Percentiles rank a stretch among this genome's conserved stretches.
Conservation (phyloP, 1,140 invertebrate species). For the Semibalanus balanoides region DNA sequence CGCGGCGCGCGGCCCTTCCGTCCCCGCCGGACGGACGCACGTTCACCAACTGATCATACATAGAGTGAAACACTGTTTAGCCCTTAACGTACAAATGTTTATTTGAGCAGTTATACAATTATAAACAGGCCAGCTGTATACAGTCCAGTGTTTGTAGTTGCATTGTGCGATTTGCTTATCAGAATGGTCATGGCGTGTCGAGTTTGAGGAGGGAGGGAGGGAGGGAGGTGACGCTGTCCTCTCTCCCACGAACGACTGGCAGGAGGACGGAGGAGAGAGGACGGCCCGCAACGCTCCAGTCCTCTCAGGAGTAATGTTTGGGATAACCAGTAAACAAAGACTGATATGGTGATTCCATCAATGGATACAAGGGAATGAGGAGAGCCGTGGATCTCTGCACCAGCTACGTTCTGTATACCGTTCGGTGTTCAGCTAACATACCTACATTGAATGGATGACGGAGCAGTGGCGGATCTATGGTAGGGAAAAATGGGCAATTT, state of each 20-base stretch:
- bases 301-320: not conserved
- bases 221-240: too few species aligned
- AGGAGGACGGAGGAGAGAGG: not conserved
- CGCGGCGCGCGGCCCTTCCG: not conserved
- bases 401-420: too few species aligned
- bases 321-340: not conserved
- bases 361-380: too few species aligned
- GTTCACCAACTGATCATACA: not conserved
- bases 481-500: too few species aligned
- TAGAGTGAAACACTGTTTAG: not conserved
- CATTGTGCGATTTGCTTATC: constrained; percentile 2
- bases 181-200: not conserved
- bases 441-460: too few species aligned
- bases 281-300: not conserved
- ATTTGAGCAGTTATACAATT: constrained; percentile 2
- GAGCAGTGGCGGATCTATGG: too few species aligned
- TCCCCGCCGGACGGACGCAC: not conserved
- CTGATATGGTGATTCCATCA: too few species aligned
- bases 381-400: too few species aligned
- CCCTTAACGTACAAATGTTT: constrained; percentile 1
- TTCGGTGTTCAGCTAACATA: too few species aligned
- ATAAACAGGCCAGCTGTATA: not conserved
- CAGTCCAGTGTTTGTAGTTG: not conserved
- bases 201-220: not conserved
- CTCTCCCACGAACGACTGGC: not conserved